These are phyloP conservation scores for Aphaenogaster rudis DNA, from an alignment of 1,140 invertebrate species.

Conservation along the genomic window DNA sequence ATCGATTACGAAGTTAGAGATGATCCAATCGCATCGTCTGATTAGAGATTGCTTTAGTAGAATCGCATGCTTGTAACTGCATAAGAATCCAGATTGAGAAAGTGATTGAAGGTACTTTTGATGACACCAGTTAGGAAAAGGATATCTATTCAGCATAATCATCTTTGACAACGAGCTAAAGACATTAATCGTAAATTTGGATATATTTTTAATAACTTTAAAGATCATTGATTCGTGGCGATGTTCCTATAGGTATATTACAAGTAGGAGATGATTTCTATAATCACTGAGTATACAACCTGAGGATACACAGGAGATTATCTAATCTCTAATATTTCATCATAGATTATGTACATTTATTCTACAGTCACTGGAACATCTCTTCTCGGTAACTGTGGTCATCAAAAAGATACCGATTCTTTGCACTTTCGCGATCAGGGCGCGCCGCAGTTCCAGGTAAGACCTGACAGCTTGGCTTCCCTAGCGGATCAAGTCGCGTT, in stretches of 20 bases:
- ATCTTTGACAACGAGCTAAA: not conserved
- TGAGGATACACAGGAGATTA: not conserved
- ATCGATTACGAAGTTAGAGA: not conserved
- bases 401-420: not conserved
- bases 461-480: not conserved
- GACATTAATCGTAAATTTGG: not conserved
- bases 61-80: not conserved
- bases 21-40: not conserved
- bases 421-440: not conserved
- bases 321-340: not conserved
- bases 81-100: conserved; percentile 17
- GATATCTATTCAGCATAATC: not conserved
- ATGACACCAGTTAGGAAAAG: not conserved
- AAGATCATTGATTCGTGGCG: not conserved
- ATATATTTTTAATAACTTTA: not conserved
- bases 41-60: conserved; percentile 19
- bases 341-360: not conserved
- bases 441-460: not conserved
- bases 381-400: not conserved
- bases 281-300: not conserved
- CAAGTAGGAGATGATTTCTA: not conserved
- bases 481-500: conserved; percentile 6
- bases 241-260: not conserved
- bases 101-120: not conserved
- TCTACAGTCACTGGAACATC: not conserved